Conservation (phyloP, 2,113 vertebrate genomes). For the Tricholaema leucomelas region DNA sequence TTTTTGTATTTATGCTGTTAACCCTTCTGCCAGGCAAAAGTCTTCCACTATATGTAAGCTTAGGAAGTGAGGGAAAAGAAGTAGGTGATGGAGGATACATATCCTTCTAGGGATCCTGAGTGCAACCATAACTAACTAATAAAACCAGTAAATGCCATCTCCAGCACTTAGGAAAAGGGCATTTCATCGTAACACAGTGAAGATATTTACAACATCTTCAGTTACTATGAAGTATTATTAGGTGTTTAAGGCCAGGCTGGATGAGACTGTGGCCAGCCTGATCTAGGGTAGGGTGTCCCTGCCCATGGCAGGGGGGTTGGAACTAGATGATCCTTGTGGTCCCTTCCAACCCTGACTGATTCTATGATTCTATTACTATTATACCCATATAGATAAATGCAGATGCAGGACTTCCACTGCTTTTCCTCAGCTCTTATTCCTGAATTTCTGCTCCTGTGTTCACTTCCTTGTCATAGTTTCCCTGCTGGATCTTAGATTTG, state of each 20-base stretch:
- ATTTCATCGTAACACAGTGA: neutral
- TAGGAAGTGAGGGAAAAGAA: neutral
- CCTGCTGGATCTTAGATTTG: constrained; percentile 27
- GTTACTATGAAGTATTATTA: neutral
- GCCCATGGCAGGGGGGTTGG: too few species aligned
- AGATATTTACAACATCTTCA: neutral
- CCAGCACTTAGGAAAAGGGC: neutral
- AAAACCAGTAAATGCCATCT: neutral
- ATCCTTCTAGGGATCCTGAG: neutral
- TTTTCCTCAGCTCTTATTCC: neutral
- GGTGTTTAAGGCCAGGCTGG: too few species aligned
- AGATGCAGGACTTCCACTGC: neutral
- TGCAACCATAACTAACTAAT: neutral
- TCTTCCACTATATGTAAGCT: neutral
- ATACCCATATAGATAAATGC: neutral
- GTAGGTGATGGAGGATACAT: neutral
- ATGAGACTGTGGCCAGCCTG: too few species aligned
- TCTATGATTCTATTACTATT: too few species aligned
- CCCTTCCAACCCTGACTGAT: too few species aligned
- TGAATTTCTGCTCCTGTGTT: neutral
- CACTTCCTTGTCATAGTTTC: neutral
- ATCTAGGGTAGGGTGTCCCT: too few species aligned
- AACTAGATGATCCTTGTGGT: too few species aligned
- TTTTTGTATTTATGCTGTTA: neutral
- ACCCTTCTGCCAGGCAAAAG: neutral